A percentile compares a stretch with the other conserved stretches of the same genome.
Conservation (phyloP, 2,797 vertebrate genomes). For the Knipowitschia caucasica region DNA sequence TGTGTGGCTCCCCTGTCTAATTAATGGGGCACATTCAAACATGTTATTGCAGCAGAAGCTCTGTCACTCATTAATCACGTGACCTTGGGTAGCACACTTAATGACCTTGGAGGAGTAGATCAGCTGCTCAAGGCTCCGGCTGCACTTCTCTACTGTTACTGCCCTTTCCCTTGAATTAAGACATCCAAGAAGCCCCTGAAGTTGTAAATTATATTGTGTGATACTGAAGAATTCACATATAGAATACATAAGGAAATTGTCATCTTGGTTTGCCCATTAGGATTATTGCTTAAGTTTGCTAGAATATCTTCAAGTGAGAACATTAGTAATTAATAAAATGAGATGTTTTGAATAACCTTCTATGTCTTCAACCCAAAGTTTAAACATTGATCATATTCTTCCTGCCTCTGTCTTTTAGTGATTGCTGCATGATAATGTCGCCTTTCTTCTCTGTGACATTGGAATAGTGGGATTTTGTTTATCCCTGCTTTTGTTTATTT, state of each 20-base stretch:
- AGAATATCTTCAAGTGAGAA: background rate
- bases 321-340: conserved; percentile 40
- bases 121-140: conserved; percentile 97
- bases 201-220: too few species aligned
- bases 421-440: conserved; percentile 72
- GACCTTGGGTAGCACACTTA: conserved; percentile 98
- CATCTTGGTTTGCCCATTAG: too few species aligned
- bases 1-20: conserved; percentile 87
- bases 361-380: conserved; percentile 66
- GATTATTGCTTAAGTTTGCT: background rate
- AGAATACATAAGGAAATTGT: too few species aligned
- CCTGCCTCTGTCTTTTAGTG: conserved; percentile 62
- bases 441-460: conserved; percentile 83
- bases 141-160: conserved; percentile 99
- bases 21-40: conserved; percentile 92
- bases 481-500: conserved; percentile 84
- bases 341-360: conserved; percentile 48
- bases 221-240: too few species aligned
- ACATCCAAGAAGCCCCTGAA: too few species aligned
- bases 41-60: conserved; percentile 89
- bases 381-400: conserved; percentile 58
- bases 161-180: conserved; percentile 29
- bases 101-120: conserved; percentile 99
- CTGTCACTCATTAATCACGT: conserved; percentile 99
- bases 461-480: conserved; percentile 85